Conservation (phyloP, 2,888 invertebrate genomes). For the Frankliniella fusca region DNA sequence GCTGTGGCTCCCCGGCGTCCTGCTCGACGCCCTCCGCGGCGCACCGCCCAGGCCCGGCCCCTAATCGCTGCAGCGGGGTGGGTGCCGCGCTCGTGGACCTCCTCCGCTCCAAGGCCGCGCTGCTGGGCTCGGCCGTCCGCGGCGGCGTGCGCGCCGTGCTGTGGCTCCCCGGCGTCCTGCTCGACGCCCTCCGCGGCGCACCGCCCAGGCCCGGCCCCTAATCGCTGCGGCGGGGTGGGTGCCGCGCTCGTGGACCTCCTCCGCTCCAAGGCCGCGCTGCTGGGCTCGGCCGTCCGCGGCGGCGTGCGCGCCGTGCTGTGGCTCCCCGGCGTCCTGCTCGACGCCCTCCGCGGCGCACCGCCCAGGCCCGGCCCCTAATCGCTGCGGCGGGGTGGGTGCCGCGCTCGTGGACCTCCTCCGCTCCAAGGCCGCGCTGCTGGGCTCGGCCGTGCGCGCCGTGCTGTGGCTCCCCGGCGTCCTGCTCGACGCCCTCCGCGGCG, state of each 20-base stretch:
- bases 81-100: neutral
- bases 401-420: neutral
- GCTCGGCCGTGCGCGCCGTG: neutral
- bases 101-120: neutral
- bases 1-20: neutral
- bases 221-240: neutral
- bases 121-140: neutral
- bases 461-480: constrained; percentile 3
- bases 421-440: neutral
- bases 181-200: neutral
- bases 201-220: neutral
- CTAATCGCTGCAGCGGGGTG: neutral
- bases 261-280: neutral
- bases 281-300: neutral
- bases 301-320: constrained; percentile 1
- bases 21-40: neutral
- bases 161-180: neutral
- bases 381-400: neutral
- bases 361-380: neutral
- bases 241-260: neutral
- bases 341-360: neutral
- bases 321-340: neutral
- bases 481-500: neutral
- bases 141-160: constrained; percentile 1
- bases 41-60: neutral